phyloP scores from a whole-genome alignment of 2,113 vertebrate species.

The mouse (Mus musculus) region DNA sequence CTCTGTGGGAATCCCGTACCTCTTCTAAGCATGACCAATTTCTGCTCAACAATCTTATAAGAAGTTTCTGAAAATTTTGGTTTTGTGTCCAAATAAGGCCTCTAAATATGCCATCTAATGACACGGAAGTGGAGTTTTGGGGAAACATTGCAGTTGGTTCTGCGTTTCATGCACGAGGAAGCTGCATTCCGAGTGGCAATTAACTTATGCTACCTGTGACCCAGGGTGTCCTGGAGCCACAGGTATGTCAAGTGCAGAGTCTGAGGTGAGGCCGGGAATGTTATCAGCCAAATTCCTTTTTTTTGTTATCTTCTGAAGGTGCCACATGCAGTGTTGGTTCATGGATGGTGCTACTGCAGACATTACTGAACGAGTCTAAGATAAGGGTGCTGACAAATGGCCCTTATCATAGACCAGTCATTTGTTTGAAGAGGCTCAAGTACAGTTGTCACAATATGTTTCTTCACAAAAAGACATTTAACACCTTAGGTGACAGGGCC shows the following conservation, averaged over 20 bases:
- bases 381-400: not conserved
- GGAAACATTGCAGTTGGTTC: not conserved
- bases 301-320: not conserved
- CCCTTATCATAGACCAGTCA: too few species aligned
- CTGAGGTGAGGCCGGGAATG: not conserved
- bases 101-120: not conserved
- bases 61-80: not conserved
- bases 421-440: not conserved
- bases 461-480: not conserved
- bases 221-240: too few species aligned
- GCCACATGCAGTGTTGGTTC: not conserved
- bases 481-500: not conserved
- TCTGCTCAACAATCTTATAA: not conserved
- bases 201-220: not conserved
- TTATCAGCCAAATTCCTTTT: not conserved
- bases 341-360: not conserved
- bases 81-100: not conserved
- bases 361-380: not conserved
- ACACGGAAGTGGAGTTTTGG: not conserved
- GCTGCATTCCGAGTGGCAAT: too few species aligned
- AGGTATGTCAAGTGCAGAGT: too few species aligned
- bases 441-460: not conserved
- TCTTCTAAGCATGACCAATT: too few species aligned
- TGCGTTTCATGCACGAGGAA: not conserved
- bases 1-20: not conserved